Base-by-base conservation (phyloP, 2,888 invertebrate species). In the Tridacna crocea region DNA sequence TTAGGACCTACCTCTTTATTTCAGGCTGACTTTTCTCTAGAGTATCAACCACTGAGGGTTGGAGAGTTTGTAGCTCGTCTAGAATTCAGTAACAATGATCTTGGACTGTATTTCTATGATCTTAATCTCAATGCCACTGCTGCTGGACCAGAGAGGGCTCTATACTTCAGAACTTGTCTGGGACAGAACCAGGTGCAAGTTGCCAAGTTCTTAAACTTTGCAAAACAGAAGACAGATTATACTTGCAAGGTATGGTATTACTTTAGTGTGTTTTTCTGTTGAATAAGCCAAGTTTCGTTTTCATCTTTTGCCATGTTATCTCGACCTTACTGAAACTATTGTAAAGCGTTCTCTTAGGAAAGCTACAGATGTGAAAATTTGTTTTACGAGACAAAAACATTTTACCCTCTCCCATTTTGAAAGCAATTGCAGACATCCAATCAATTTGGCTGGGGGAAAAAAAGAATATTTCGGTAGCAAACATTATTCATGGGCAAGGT, bases 201-300 rank as follows among this genome's bases (percentile, higher is more conserved):
- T 0, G 94, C 93, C 46, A 93, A 92, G 77, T 95, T 95, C 89
- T 85, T 93, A n/a, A 94, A 95, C 89, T 94, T 92, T 85, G 92
- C 93, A 68, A 94, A 94, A 85, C 93, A 93, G 84, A 95, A 94
- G 85, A 93, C 94, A 15, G 94, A 95, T 83, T 95, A 94, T 80
- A 75, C 89, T 15, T 94, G 94, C 91, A 94, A 94, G 92, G 94
- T 94, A 55, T 19, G 55, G 55, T 55, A 36, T 36, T 36, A 4
- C 8, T 36, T 36, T 8, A n/a, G n/a, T n/a, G n/a, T n/a, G n/a
- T n/a, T n/a, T n/a, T n/a, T n/a, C n/a, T n/a, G n/a, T n/a, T n/a
- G n/a, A n/a, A n/a, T n/a, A n/a, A n/a, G n/a, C n/a, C n/a, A n/a
- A n/a, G n/a, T n/a, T n/a, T n/a, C n/a, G n/a, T n/a, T 36, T 36